Evolutionary conservation across 2,113 vertebrate genomes (phyloP), one percentile per base, ranked within the genome.

Genomic region (Charadrius vociferus): DNA sequence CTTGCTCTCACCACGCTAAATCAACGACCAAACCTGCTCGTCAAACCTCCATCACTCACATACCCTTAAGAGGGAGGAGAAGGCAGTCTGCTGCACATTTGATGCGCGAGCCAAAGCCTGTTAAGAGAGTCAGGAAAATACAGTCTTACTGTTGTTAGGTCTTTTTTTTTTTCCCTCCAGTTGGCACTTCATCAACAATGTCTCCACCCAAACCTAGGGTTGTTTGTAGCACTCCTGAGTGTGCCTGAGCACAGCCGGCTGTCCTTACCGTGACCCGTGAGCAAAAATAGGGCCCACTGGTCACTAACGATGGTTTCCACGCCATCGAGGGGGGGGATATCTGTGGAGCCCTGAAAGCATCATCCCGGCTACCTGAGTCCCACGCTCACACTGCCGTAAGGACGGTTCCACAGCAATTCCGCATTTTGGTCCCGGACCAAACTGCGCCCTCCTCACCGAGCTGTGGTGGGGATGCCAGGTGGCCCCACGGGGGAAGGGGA

Each of bases 151-250:
- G 82, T 61, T 86, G 36, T 62, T 86, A 36, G 29, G 29, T 53
- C 32, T 85, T 67, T 79, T 66, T 55, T 86, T 63, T 55, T 66
- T 81, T 56, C 56, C 79, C 21, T 22, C 53, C 77, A 81, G 66
- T 27, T 95, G 96, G 97, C 95, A 43, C 62, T 84, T 58, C 6
- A 62, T 73, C 95, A 97, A 87, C 73, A 63, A 59, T 29, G 93
- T 82, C 89, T 77, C 91, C 95, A 93, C 97, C 97, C 95, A 90
- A 81, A 85, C 81, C 73, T 23, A 45, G 32, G 34, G 56, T 6
- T 92, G 77, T 56, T 58, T 66, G 53, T 1, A 70, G 55, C 90
- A 19, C 58, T 17, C 7, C 37, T 1, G 52, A 43, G 22, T 68
- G 41, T 34, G 85, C 63, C 75, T 24, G 22, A 68, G 88, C 75